Conservation (phyloP, 2,797 vertebrate species). For the Liasis olivaceus region DNA sequence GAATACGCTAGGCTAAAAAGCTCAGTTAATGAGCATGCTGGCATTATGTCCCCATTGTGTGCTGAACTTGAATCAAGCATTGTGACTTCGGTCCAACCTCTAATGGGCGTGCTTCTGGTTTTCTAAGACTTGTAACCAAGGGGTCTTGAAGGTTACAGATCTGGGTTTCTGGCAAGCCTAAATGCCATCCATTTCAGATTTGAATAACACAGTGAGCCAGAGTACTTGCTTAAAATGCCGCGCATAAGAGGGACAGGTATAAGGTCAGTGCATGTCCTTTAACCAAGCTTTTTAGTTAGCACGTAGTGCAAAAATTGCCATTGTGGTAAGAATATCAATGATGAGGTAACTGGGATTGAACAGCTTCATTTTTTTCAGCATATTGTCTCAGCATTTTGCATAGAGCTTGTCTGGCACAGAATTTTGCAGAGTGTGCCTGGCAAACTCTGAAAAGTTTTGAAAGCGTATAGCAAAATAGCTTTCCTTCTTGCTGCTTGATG, state of each 20-base stretch:
- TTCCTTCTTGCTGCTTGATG: neutral
- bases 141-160: neutral
- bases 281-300: neutral
- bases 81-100: neutral
- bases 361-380: neutral
- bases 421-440: neutral
- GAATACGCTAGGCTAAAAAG: neutral
- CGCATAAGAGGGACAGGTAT: neutral
- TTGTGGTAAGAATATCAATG: neutral
- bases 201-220: neutral
- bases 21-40: neutral
- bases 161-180: neutral
- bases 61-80: neutral
- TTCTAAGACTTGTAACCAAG: neutral
- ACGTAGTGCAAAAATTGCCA: neutral
- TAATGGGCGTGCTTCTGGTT: neutral
- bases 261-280: neutral
- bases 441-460: conserved; percentile 10
- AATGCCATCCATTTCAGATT: neutral
- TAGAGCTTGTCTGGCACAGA: neutral
- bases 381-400: neutral
- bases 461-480: neutral
- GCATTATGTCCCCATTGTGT: neutral
- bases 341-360: neutral
- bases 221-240: neutral